Percentiles rank a stretch among this genome's conserved stretches.
phyloP scores from a whole-genome alignment of 2,797 vertebrate genomes.

The Ataeniobius toweri region DNA sequence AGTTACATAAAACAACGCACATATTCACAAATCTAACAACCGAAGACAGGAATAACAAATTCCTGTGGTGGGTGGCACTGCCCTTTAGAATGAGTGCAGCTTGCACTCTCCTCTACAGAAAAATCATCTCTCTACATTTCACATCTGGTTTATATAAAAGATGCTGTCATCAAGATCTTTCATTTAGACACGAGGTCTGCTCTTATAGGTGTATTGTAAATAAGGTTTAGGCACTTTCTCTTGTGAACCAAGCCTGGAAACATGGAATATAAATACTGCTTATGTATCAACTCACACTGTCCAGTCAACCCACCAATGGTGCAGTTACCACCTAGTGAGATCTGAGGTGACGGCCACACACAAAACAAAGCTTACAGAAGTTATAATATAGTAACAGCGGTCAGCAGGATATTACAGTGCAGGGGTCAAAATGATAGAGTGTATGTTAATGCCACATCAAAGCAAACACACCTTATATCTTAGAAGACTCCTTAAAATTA shows the following conservation, averaged over 20 bases:
- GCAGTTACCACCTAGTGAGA: constrained; percentile 70
- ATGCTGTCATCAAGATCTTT: constrained; percentile 40
- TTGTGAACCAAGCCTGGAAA: constrained; percentile 43
- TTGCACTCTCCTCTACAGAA: constrained; percentile 23
- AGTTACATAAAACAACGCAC: constrained; percentile 28
- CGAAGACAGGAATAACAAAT: constrained; percentile 36
- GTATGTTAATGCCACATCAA: constrained; percentile 62
- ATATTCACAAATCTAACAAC: constrained; percentile 42
- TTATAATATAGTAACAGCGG: constrained; percentile 52
- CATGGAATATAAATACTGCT: constrained; percentile 58
- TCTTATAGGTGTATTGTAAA: constrained; percentile 29
- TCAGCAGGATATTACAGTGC: constrained; percentile 50
- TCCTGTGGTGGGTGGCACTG: constrained; percentile 49
- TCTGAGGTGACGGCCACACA: constrained; percentile 73
- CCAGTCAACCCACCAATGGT: constrained; percentile 46
- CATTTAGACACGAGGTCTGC: constrained; percentile 35
- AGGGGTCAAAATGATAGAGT: constrained; percentile 73
- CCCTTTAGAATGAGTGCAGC: constrained; percentile 35
- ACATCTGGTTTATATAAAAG: constrained; percentile 45
- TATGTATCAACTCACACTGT: constrained; percentile 16
- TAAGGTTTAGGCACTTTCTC: constrained; percentile 45
- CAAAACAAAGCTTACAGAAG: constrained; percentile 53
- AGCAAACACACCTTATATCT: constrained; percentile 60
- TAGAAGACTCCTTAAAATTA: constrained; percentile 55
- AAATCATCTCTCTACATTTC: constrained; percentile 33